Evolutionary conservation across 2,888 invertebrate genomes (phyloP).

Genomic region (Vannuccia rotundouncinata): DNA sequence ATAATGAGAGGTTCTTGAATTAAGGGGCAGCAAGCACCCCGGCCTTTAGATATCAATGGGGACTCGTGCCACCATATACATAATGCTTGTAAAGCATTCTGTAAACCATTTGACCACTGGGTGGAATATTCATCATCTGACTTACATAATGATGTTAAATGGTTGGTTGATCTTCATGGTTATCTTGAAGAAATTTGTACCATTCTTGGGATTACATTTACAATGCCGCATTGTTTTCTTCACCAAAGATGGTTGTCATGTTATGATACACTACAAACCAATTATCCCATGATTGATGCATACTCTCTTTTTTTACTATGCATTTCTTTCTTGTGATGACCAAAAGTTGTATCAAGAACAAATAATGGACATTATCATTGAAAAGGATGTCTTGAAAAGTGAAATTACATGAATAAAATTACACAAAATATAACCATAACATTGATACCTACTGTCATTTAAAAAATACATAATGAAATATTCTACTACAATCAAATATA

Average conservation of each 20-base stretch:
- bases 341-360: neutral
- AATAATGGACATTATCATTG: neutral
- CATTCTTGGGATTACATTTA: neutral
- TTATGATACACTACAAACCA: neutral
- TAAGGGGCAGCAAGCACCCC: slow-evolving; percentile 41
- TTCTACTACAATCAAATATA: neutral
- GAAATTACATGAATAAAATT: neutral
- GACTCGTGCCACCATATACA: slow-evolving; percentile 44
- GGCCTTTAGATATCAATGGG: slow-evolving; percentile 44
- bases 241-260: neutral
- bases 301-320: neutral
- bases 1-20: slow-evolving; percentile 43
- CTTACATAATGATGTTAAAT: slow-evolving; percentile 33
- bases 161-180: neutral
- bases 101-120: slow-evolving; percentile 41
- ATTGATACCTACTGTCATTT: neutral
- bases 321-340: neutral
- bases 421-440: neutral
- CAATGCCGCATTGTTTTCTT: neutral
- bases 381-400: neutral
- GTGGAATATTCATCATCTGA: slow-evolving; percentile 42
- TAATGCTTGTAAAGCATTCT: slow-evolving; percentile 43
- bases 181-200: neutral
- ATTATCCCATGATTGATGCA: neutral
- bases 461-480: neutral